A percentile compares a stretch with the other conserved stretches of the same genome.
Conservation (phyloP, 2,797 vertebrate genomes). For the Melanotaenia maccullochi region DNA sequence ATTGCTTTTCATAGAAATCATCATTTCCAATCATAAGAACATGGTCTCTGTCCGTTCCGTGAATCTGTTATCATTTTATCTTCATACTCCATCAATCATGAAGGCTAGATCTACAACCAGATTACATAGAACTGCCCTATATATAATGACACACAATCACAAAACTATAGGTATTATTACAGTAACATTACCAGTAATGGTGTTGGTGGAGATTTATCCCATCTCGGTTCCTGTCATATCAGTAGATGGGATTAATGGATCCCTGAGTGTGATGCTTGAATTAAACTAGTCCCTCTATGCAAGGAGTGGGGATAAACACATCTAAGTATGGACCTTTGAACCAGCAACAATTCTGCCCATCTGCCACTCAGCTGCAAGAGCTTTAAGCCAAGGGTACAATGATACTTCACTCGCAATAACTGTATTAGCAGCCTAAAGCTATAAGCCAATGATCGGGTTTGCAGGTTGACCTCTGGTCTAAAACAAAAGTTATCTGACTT, state of each 20-base stretch:
- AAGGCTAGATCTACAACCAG: constrained; percentile 63
- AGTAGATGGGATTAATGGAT: constrained; percentile 78
- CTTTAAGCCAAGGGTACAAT: constrained; percentile 38
- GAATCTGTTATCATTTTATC: constrained; percentile 47
- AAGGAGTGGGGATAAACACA: constrained; percentile 71
- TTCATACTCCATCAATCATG: constrained; percentile 62
- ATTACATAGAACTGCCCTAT: constrained; percentile 62
- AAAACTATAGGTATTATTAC: constrained; percentile 65
- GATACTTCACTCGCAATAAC: constrained; percentile 33
- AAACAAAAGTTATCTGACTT: constrained; percentile 18
- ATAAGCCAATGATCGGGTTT: constrained; percentile 28
- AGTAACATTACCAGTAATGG: constrained; percentile 64
- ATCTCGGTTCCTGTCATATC: constrained; percentile 74
- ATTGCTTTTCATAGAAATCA: constrained; percentile 5
- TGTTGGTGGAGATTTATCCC: constrained; percentile 69
- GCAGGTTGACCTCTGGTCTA: constrained; percentile 35
- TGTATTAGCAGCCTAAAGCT: constrained; percentile 29
- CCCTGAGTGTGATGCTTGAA: constrained; percentile 68
- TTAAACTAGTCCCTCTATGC: constrained; percentile 68
- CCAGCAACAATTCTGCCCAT: constrained; percentile 62
- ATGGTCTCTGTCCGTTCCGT: constrained; percentile 12
- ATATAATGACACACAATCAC: constrained; percentile 25
- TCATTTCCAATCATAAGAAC: constrained; percentile 37
- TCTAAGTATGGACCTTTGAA: constrained; percentile 60
- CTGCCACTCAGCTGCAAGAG: constrained; percentile 65